A percentile compares a stretch with the other conserved stretches of the same genome.
These are phyloP conservation scores for Eulithis testata DNA, from an alignment of 2,888 invertebrate species.

Conservation along the genomic window DNA sequence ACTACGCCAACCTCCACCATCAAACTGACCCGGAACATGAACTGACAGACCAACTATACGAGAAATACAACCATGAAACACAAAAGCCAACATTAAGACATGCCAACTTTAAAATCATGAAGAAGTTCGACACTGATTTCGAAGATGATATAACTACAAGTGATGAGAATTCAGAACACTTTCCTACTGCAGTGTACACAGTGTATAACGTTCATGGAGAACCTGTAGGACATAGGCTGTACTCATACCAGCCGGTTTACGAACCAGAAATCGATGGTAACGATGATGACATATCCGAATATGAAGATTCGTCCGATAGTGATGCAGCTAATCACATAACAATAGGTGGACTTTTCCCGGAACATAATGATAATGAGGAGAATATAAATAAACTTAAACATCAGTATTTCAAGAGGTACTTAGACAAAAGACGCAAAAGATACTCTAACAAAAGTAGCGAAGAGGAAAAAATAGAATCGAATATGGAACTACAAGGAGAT, in stretches of 20 bases:
- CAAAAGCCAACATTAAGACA: slow-evolving; percentile 76
- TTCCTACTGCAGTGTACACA: slow-evolving; percentile 76
- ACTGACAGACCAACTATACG: slow-evolving; percentile 66
- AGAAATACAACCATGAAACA: slow-evolving; percentile 75
- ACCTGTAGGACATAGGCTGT: slow-evolving; percentile 76
- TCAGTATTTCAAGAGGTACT: slow-evolving; percentile 75
- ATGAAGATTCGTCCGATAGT: slow-evolving; percentile 63
- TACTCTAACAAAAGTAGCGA: slow-evolving; percentile 64
- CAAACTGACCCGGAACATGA: slow-evolving; percentile 61
- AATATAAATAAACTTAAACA: slow-evolving; percentile 75
- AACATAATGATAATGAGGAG: slow-evolving; percentile 57
- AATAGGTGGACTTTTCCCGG: slow-evolving; percentile 74
- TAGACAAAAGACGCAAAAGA: slow-evolving; percentile 74
- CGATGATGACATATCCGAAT: slow-evolving; percentile 63
- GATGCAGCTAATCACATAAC: slow-evolving; percentile 66
- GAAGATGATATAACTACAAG: slow-evolving; percentile 62
- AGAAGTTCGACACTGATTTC: slow-evolving; percentile 70
- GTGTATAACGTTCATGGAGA: slow-evolving; percentile 79
- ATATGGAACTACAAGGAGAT: slow-evolving; percentile 60
- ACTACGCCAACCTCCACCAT: slow-evolving; percentile 68
- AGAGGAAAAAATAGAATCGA: slow-evolving; percentile 54
- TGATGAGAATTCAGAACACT: slow-evolving; percentile 62
- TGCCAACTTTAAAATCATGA: slow-evolving; percentile 78
- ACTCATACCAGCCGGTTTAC: slow-evolving; percentile 79
- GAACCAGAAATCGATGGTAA: slow-evolving; percentile 67